Base-by-base conservation (phyloP, 1,140 invertebrate species). In the Nautilus pompilius region DNA sequence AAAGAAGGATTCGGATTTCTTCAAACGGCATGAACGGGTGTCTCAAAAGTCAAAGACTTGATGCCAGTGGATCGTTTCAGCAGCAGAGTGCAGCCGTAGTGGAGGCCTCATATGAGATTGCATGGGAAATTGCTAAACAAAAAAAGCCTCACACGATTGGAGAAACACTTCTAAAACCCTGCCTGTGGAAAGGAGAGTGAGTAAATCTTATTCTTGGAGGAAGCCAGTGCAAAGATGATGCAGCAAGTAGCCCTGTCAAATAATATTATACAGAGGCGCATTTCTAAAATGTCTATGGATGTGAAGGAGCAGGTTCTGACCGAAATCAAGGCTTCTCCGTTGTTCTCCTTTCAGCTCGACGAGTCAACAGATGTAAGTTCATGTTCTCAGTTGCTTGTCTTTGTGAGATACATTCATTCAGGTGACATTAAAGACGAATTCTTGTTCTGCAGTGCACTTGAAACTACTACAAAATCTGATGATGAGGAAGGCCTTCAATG, bases 201-300 rank as follows among this genome's bases (percentile, higher is more conserved):
- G n/a, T n/a, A n/a, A n/a, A n/a, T n/a, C n/a, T n/a, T n/a, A n/a
- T n/a, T n/a, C n/a, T n/a, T n/a, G n/a, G n/a, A n/a, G n/a, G n/a
- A n/a, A n/a, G n/a, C n/a, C n/a, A n/a, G n/a, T n/a, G n/a, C n/a
- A n/a, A n/a, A n/a, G n/a, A n/a, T 10, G 48, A 49, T 49, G 48
- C 20, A 49, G 48, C 48, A 49, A 49, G 6, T 49, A 49, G 6
- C 48, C 48, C 48, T 49, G 48, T 20, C 48, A 49, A 49, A 49
- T 49, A 49, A 49, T 20, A 20, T 20, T 49, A 49, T 49, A 49
- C 48, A 49, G 48, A 49, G 6, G 48, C 48, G 20, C 20, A 49
- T 49, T 49, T 49, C 48, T 49, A 49, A 49, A 49, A 49, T 49
- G 48, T 49, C 48, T 49, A 49, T 49, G 48, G n/a, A n/a, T n/a